Evolutionary conservation across 2,888 invertebrate species (phyloP).

Genomic region (Ichneumoninae sp.): DNA sequence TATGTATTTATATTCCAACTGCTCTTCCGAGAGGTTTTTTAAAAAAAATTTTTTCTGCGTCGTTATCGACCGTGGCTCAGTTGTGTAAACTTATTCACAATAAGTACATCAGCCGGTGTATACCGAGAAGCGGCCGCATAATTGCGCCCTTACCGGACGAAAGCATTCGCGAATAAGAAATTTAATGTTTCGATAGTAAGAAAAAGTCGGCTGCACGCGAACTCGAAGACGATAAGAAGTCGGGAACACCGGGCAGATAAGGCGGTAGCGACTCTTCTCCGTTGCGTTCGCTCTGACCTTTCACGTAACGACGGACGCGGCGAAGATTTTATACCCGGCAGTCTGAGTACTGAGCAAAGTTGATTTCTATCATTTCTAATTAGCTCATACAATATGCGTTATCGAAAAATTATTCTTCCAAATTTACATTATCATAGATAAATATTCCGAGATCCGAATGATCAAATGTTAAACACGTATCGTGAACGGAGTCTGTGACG

Average conservation of each 20-base stretch:
- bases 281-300: conserved; percentile 4
- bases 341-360: conserved; percentile 4
- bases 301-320: conserved; percentile 11
- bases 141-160: conserved; percentile 63
- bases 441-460: conserved; percentile 31
- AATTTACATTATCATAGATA: conserved; percentile 46
- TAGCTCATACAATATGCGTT: background rate
- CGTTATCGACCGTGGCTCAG: background rate
- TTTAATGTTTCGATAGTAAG: conserved; percentile 57
- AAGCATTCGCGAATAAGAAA: conserved; percentile 62
- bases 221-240: conserved; percentile 36
- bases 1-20: background rate
- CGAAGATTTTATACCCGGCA: background rate
- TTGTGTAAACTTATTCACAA: conserved; percentile 36
- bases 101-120: conserved; percentile 41
- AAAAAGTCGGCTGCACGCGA: conserved; percentile 54
- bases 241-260: conserved; percentile 24
- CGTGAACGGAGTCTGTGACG: conserved; percentile 10
- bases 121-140: conserved; percentile 58
- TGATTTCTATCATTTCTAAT: conserved; percentile 34
- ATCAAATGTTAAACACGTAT: conserved; percentile 51
- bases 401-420: conserved; percentile 12
- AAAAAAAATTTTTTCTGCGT: background rate
- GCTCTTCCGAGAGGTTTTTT: too few relatives aligned
- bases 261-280: background rate